phyloP scores from a whole-genome alignment of 2,888 invertebrate species.

The Zygogramma bicolorata region DNA sequence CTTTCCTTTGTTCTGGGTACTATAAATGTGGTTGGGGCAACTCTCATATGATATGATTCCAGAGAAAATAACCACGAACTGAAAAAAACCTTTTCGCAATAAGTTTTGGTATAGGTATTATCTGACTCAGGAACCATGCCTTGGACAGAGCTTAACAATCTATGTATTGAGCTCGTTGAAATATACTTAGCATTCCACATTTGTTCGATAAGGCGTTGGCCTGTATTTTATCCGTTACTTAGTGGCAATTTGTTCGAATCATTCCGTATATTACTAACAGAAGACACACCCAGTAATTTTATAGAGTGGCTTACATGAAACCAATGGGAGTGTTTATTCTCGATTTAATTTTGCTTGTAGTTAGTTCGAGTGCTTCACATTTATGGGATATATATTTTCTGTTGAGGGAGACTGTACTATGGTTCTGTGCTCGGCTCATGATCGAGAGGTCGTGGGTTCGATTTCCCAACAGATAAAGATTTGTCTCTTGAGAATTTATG shows the following conservation, averaged over 20 bases:
- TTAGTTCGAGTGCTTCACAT: no score
- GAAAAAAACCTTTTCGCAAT: background rate
- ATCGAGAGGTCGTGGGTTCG: no score
- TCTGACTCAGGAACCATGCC: background rate
- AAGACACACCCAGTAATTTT: background rate
- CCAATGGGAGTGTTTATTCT: no score
- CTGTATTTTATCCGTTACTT: constrained; percentile 1
- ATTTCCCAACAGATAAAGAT: no score
- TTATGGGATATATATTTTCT: no score
- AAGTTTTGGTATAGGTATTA: background rate
- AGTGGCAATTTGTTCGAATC: background rate
- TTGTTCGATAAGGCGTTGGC: background rate
- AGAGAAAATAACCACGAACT: background rate
- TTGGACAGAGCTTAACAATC: background rate
- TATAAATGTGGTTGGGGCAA: background rate
- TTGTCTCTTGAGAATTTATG: no score
- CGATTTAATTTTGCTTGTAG: no score
- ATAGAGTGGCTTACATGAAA: background rate
- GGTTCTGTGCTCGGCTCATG: no score
- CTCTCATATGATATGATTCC: background rate
- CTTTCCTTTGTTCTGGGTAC: background rate
- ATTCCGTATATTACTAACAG: background rate
- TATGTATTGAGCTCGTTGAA: background rate
- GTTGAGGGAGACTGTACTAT: no score
- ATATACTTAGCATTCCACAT: background rate